Conservation (phyloP, 1,140 invertebrate genomes). For the Proales similis region DNA sequence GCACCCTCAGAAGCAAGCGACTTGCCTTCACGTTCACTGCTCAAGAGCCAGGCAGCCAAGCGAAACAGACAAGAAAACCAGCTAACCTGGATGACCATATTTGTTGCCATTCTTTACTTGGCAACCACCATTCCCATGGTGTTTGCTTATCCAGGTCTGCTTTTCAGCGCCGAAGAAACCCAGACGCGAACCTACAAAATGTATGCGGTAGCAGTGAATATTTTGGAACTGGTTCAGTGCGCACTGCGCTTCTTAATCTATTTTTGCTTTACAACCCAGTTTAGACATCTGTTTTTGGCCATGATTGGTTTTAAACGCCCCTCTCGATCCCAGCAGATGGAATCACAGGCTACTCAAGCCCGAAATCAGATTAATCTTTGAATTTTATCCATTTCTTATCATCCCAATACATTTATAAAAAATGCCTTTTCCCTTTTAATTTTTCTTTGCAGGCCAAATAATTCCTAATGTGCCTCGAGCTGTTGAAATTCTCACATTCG, state of each 20-base stretch:
- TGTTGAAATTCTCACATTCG: no score
- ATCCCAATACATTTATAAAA: no score
- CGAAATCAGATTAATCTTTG: neutral
- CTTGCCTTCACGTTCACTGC: neutral
- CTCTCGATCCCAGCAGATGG: no score
- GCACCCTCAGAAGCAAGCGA: neutral
- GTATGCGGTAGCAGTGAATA: constrained; percentile 22
- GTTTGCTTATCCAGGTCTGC: constrained; percentile 32
- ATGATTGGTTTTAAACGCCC: no score
- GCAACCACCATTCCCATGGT: constrained; percentile 34
- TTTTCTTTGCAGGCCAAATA: no score
- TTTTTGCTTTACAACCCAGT: constrained; percentile 33
- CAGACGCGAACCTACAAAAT: constrained; percentile 28
- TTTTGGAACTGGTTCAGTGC: constrained; percentile 30
- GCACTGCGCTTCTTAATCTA: constrained; percentile 34
- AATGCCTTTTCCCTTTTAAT: no score
- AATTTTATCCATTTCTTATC: no score
- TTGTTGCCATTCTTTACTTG: constrained; percentile 29
- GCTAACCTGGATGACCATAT: constrained; percentile 36
- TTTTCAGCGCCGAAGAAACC: constrained; percentile 32
- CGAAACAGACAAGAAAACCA: constrained; percentile 36
- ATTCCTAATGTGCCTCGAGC: no score
- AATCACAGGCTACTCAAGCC: neutral
- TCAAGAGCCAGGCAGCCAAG: neutral
- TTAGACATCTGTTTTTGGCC: constrained; percentile 27